phyloP scores from a whole-genome alignment of 1,140 invertebrate genomes.

The Physella acuta region DNA sequence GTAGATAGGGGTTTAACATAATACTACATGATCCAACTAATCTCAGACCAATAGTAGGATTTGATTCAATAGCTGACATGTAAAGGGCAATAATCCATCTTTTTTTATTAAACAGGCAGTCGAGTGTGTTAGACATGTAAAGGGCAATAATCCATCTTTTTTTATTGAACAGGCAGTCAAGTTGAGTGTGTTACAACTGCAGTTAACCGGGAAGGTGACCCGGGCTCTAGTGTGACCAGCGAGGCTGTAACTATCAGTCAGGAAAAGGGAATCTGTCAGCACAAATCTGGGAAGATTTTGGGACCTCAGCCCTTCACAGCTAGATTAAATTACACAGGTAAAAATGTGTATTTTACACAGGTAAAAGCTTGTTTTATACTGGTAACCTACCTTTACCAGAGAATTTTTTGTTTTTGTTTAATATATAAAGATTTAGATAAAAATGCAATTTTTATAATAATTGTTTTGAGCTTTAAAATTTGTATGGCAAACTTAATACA shows the following conservation, averaged over 20 bases:
- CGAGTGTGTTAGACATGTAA: too few species aligned
- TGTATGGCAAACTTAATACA: not conserved
- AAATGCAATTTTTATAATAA: too few species aligned
- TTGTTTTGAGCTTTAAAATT: too few species aligned
- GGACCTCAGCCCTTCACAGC: constrained; percentile 60
- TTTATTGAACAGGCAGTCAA: constrained; percentile 49
- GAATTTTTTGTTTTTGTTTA: too few species aligned
- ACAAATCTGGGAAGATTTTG: constrained; percentile 41
- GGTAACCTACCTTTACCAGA: too few species aligned
- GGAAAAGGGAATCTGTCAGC: constrained; percentile 53
- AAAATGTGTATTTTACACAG: not conserved
- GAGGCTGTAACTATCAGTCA: constrained; percentile 42
- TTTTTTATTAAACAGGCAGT: constrained; percentile 48
- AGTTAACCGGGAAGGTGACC: constrained; percentile 54
- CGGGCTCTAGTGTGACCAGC: constrained; percentile 57
- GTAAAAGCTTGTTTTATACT: too few species aligned
- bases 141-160: not conserved
- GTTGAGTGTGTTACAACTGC: constrained; percentile 59
- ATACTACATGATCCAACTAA: too few species aligned
- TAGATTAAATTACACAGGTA: constrained; percentile 59
- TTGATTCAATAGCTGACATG: too few species aligned
- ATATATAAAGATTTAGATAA: too few species aligned
- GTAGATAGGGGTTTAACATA: too few species aligned
- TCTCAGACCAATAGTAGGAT: too few species aligned
- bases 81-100: not conserved